Conservation (phyloP, 2,797 vertebrate genomes). For the Chiloscyllium punctatum region DNA sequence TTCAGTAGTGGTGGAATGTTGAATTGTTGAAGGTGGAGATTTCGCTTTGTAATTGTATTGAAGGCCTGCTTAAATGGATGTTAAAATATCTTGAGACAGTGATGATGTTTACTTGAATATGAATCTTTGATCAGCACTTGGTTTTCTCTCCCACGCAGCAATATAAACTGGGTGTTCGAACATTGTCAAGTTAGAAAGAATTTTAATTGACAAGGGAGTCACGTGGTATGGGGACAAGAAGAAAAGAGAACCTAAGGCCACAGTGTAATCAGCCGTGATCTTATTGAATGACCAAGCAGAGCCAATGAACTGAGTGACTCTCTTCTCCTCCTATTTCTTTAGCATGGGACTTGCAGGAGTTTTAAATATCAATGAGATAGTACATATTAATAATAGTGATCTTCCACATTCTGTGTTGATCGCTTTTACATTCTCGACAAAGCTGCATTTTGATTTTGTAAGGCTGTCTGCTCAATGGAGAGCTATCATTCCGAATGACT, state of each 20-base stretch:
- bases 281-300: background rate
- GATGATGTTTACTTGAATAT: too few species aligned
- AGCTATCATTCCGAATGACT: background rate
- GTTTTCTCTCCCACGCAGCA: background rate
- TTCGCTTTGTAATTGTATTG: too few species aligned
- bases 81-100: too few species aligned
- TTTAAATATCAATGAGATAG: background rate
- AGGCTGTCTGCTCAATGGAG: background rate
- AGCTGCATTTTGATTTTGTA: constrained; percentile 6
- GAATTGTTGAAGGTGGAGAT: too few species aligned
- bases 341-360: background rate
- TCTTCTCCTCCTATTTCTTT: background rate
- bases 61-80: too few species aligned
- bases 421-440: background rate
- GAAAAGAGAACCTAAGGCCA: background rate
- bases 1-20: too few species aligned
- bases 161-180: background rate
- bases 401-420: background rate
- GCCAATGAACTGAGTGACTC: background rate
- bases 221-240: background rate
- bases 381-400: background rate
- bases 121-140: too few species aligned
- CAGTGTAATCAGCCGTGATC: background rate
- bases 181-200: too few species aligned
- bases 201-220: too few species aligned